phyloP scores from a whole-genome alignment of 1,140 invertebrate genomes.

The Dysdera silvatica region DNA sequence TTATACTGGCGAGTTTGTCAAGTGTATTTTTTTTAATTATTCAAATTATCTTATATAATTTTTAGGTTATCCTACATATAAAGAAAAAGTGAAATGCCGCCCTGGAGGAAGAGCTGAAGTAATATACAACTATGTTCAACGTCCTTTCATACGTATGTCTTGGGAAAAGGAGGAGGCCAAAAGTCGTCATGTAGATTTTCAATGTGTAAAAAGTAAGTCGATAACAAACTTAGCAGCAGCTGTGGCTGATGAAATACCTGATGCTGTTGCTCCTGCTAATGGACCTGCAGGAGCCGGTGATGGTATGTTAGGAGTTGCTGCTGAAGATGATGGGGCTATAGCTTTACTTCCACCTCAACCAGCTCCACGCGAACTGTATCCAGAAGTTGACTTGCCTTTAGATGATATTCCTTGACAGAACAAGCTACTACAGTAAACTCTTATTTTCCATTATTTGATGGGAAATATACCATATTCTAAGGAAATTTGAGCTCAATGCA shows the following conservation, averaged over 20 bases:
- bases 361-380: slow-evolving; percentile 45
- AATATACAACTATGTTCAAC: slow-evolving; percentile 98
- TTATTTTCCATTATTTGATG: background rate
- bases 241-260: slow-evolving; percentile 62
- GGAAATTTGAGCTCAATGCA: no score
- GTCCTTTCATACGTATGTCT: slow-evolving; percentile 99
- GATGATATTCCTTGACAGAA: slow-evolving; percentile 34
- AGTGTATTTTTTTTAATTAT: no score
- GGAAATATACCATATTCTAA: background rate
- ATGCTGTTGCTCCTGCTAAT: slow-evolving; percentile 21
- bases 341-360: slow-evolving; percentile 41
- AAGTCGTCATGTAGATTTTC: slow-evolving; percentile 97
- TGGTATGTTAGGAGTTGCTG: slow-evolving; percentile 35
- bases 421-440: background rate
- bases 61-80: slow-evolving; percentile 90
- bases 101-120: slow-evolving; percentile 59
- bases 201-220: slow-evolving; percentile 90
- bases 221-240: slow-evolving; percentile 87
- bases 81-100: slow-evolving; percentile 76
- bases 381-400: slow-evolving; percentile 42
- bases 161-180: slow-evolving; percentile 99
- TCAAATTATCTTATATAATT: background rate
- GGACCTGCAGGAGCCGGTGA: slow-evolving; percentile 10
- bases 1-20: no score
- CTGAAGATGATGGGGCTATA: slow-evolving; percentile 35